Base-by-base conservation (phyloP, 2,113 vertebrate species). In the Sylvilagus bachmani region DNA sequence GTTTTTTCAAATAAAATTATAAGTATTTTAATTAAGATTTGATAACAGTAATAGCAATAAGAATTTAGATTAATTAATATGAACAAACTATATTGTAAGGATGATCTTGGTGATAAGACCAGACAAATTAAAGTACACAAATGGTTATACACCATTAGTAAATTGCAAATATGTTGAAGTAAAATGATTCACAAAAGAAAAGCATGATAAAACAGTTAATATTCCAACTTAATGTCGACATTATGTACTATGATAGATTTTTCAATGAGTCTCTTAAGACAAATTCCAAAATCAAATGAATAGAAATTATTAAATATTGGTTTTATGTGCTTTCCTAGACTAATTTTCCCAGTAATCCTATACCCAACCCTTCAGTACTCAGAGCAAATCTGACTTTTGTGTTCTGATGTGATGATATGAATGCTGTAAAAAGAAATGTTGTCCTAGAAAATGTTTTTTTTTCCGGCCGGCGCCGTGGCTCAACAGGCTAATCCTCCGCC, bases 1-100 rank as follows among this genome's bases (percentile, higher is more conserved):
- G 74, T 7, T 93, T 96, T 85, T 96, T 61, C 6, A 53, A 97
- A 97, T 96, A 97, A 97, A 97, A 83, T 69, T 49, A 90, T 67
- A 97, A 88, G 22, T 11, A 91, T 67, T 91, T 96, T 84, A 80
- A 31, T 90, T 97, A 78, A 88, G 33, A 95, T 93, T 94, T 88
- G 58, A 97, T 62, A 95, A 79, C 85, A 96, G 27, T 71, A 92
- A 84, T 58, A 96, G 94, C 92, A 90, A 36, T 96, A 96, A 38
- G 81, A 58, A 96, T 90, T 91, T 94, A 93, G 49, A 93, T 96
- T 94, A 94, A 90, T 49, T 94, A 3, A 21, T 75, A 96, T 95
- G 58, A 77, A 75, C 91, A 93, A 94, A 88, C 67, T 70, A 95
- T 95, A 67, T 51, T 87, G 29, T 36, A 51, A 11, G 33, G 71